phyloP scores from a whole-genome alignment of 2,113 vertebrate species.

The Serinus canaria region DNA sequence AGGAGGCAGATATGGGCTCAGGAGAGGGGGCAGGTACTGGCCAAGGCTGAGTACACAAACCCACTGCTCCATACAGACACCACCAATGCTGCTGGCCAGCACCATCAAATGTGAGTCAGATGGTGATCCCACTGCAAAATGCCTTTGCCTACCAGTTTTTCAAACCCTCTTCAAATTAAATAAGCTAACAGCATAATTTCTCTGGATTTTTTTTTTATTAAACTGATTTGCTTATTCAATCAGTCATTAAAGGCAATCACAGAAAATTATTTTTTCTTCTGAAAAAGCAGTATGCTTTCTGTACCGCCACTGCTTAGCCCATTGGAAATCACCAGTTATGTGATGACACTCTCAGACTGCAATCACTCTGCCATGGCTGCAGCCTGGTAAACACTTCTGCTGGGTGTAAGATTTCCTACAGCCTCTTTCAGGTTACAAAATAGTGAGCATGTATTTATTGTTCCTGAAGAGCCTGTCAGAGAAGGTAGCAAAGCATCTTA shows the following conservation, averaged over 20 bases:
- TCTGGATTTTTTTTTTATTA: neutral
- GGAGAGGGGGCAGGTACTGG: neutral
- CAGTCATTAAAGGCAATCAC: neutral
- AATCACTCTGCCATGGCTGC: neutral
- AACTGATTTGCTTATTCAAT: neutral
- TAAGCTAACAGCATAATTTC: neutral
- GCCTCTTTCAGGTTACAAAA: neutral
- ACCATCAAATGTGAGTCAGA: neutral
- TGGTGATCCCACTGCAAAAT: neutral
- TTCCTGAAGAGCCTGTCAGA: neutral
- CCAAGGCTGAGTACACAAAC: neutral
- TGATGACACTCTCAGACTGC: neutral
- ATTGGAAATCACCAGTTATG: neutral
- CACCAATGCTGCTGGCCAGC: neutral
- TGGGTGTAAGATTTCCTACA: neutral
- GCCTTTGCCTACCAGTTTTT: neutral
- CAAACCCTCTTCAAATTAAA: neutral
- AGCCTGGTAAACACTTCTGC: neutral
- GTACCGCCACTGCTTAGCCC: neutral
- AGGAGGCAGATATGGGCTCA: neutral
- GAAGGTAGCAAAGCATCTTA: neutral
- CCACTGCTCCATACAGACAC: neutral
- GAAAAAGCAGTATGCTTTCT: neutral
- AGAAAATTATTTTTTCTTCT: neutral
- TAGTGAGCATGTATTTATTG: neutral